Evolutionary conservation across 2,797 vertebrate genomes (phyloP), one percentile per base, ranked within the genome.

Genomic region (Phrynocephalus vlangalii): DNA sequence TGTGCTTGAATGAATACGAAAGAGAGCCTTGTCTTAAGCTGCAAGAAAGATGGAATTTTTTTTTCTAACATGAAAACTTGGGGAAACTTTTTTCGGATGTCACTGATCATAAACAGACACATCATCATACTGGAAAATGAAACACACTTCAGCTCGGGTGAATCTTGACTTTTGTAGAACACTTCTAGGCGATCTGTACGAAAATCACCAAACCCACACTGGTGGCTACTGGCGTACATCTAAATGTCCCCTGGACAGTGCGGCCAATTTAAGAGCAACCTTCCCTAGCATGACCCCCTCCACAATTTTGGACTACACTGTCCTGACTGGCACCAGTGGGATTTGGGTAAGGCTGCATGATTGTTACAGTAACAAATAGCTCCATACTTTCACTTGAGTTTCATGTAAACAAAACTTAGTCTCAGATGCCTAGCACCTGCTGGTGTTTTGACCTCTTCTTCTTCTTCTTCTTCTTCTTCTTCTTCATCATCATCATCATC

Each of bases 1-100:
- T 85, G 66, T 70, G 79, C 90, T 89, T 82, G 89, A 82, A 88
- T 86, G 79, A 60, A 56, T 63, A 63, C 87, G 89, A 73, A 92
- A 88, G 52, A n/a, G 79, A 85, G 30, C 78, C 67, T 81, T 26
- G n/a, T 60, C 78, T 63, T 85, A 82, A 71, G 63, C 24, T 28
- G 71, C 18, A 18, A 81, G 56, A 66, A 50, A 33, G 72, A 48
- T 30, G 56, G 71, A 44, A 67, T 80, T 11, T 30, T 6, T 13
- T 72, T 11, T 30, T 6, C 22, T 60, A 56, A 56, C 81, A 84
- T 76, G 44, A 80, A 84, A 81, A 86, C 79, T 81, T 73, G 33
- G 38, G 3, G 13, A 28, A 73, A 87, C 79, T 67, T 75, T 60
- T 75, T 30, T 28, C 28, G 13, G 28, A 68, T 75, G 63, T 63